phyloP scores from a whole-genome alignment of 2,888 invertebrate genomes.

The Amphipyra berbera region DNA sequence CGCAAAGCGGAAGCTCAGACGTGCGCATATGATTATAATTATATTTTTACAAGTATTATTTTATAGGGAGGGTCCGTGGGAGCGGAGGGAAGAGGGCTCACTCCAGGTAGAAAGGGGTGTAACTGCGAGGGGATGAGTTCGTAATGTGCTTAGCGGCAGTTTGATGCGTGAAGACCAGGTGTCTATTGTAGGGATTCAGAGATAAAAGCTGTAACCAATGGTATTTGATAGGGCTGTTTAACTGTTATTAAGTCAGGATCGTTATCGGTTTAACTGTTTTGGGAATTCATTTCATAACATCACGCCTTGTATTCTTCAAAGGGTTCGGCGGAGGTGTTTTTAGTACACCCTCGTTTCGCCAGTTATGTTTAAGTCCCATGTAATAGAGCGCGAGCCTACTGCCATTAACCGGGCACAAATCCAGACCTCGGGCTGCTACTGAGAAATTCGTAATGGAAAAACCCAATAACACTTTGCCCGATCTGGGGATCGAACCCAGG shows the following conservation, averaged over 20 bases:
- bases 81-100: slow-evolving; percentile 66
- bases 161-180: slow-evolving; percentile 73
- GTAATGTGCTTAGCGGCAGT: slow-evolving; percentile 78
- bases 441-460: too few relatives aligned
- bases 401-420: too few relatives aligned
- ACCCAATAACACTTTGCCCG: too few relatives aligned
- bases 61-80: slow-evolving; percentile 81
- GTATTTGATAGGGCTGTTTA: slow-evolving; percentile 54
- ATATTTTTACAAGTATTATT: slow-evolving; percentile 86
- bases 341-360: too few relatives aligned
- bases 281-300: not conserved
- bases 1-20: slow-evolving; percentile 78
- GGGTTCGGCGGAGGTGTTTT: too few relatives aligned
- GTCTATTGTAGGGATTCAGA: slow-evolving; percentile 60
- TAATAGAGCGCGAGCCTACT: too few relatives aligned
- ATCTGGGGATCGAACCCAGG: too few relatives aligned
- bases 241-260: slow-evolving; percentile 22
- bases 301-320: too few relatives aligned
- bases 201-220: slow-evolving; percentile 54
- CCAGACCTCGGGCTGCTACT: too few relatives aligned
- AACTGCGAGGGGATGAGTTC: slow-evolving; percentile 72
- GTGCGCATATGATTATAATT: slow-evolving; percentile 86
- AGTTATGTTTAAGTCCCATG: too few relatives aligned
- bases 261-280: slow-evolving; percentile 25
- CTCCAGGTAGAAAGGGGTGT: slow-evolving; percentile 73